Evolutionary conservation across 1,140 invertebrate species (phyloP).

Genomic region (Mizuhopecten yessoensis): DNA sequence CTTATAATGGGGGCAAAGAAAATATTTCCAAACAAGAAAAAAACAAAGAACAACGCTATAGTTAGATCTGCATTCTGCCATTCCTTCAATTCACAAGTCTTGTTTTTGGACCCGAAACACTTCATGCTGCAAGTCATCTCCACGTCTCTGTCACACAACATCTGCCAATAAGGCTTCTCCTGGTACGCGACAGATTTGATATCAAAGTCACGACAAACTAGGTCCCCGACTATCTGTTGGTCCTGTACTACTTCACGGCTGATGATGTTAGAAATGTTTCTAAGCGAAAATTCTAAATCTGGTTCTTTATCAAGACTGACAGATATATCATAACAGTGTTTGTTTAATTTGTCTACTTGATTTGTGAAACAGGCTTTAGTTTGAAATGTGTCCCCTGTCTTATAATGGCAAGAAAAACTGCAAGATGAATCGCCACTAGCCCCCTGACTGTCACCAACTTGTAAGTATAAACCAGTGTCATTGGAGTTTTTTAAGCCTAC

Average conservation of each 20-base stretch:
- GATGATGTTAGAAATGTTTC: constrained; percentile 48
- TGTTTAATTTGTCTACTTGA: constrained; percentile 6
- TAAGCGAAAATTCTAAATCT: constrained; percentile 34
- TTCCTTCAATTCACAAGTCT: constrained; percentile 43
- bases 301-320: constrained; percentile 41
- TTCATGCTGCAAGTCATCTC: constrained; percentile 66
- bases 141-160: constrained; percentile 70
- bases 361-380: constrained; percentile 64
- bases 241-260: constrained; percentile 55
- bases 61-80: constrained; percentile 49
- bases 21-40: constrained; percentile 68
- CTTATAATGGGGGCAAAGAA: constrained; percentile 67
- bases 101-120: constrained; percentile 56
- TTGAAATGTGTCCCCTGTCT: background rate
- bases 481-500: constrained; percentile 37
- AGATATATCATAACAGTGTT: constrained; percentile 53
- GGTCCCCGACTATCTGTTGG: constrained; percentile 58
- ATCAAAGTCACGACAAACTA: constrained; percentile 71
- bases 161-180: constrained; percentile 67
- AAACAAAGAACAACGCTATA: constrained; percentile 68
- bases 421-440: background rate
- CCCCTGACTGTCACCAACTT: constrained; percentile 45
- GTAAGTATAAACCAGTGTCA: constrained; percentile 43
- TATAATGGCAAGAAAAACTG: background rate
- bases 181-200: constrained; percentile 68